Evolutionary conservation across 2,797 vertebrate genomes (phyloP).

Genomic region (Tachyglossus aculeatus): DNA sequence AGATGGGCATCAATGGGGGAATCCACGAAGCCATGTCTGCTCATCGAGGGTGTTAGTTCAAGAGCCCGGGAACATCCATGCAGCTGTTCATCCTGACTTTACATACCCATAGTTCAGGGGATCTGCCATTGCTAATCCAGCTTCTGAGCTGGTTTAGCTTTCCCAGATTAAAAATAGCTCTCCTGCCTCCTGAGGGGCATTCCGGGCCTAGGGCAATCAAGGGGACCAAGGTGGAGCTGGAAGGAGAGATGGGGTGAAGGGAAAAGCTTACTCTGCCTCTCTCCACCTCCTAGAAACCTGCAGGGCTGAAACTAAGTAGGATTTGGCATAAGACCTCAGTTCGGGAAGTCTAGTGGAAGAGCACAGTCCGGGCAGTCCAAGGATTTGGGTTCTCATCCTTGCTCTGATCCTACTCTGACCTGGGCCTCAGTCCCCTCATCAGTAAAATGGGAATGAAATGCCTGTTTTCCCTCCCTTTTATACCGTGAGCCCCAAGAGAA

Average conservation of each 20-base stretch:
- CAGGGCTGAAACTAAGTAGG: no score
- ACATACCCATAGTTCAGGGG: slow-evolving; percentile 69
- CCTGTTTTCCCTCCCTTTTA: no score
- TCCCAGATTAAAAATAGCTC: slow-evolving; percentile 71
- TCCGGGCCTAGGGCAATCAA: slow-evolving; percentile 60
- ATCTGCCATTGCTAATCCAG: slow-evolving; percentile 70
- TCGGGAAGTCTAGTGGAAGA: no score
- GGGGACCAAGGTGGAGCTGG: slow-evolving; percentile 40
- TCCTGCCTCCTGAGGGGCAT: slow-evolving; percentile 42
- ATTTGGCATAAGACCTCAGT: no score
- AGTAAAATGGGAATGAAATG: no score
- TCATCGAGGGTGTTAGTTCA: slow-evolving; percentile 64
- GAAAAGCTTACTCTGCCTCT: no score
- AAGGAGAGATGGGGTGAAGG: neutral
- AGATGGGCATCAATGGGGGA: slow-evolving; percentile 69
- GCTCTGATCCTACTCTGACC: no score
- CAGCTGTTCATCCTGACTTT: slow-evolving; percentile 71
- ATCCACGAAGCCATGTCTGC: slow-evolving; percentile 68
- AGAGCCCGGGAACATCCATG: slow-evolving; percentile 60
- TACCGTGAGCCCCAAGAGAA: no score
- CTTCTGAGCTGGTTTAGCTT: slow-evolving; percentile 71
- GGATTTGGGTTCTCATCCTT: no score
- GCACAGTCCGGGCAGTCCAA: no score
- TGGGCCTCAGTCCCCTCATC: no score
- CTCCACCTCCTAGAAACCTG: no score